Base-by-base conservation (phyloP, 2,113 vertebrate genomes). In the Isurus oxyrinchus region DNA sequence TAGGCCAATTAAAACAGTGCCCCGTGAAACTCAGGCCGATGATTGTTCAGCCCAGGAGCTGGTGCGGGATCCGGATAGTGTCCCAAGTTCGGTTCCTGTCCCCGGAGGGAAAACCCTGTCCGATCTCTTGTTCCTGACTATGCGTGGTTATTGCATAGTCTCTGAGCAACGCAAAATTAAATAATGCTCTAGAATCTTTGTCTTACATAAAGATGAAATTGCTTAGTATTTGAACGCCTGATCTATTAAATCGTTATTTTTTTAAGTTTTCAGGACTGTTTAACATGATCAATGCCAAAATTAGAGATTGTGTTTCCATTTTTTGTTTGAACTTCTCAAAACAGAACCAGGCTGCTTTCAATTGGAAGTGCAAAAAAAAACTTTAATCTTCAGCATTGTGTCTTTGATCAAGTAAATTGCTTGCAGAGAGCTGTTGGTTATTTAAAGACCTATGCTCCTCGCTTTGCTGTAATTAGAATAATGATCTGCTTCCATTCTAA, bases 381-480 rank as follows among this genome's bases (percentile, higher is more conserved):
- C 88, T 49, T 95, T 27, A 67, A 95, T 67, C 61, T 95, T 21
- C 40, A 95, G 35, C 61, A 66, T 57, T 95, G 21, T 91, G 59
- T 67, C 93, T 67, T 95, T 95, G n/a, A 95, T 69, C 61, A 16
- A n/a, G n/a, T 69, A 67, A 95, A 67, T 95, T 95, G 93, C 63
- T 7, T 69, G 23, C 23, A 23, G 93, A 69, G 63, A 67, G 63
- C 88, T 67, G 40, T 67, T 95, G n/a, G 93, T 95, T 95, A n/a
- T 95, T 49, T 69, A 95, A 94, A 67, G 53, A 69, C 66, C 63
- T 95, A 69, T 69, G 19, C 40, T 27, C 8, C 55, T 59, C 87
- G 59, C 87, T 95, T 94, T 67, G 14, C n/a, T 66, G 61, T 94
- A 94, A 44, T 90, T 90, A 90, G 55, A 63, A 44, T 49, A 94